Base-by-base conservation (phyloP, 2,888 invertebrate species). In the Danaus chrysippus region DNA sequence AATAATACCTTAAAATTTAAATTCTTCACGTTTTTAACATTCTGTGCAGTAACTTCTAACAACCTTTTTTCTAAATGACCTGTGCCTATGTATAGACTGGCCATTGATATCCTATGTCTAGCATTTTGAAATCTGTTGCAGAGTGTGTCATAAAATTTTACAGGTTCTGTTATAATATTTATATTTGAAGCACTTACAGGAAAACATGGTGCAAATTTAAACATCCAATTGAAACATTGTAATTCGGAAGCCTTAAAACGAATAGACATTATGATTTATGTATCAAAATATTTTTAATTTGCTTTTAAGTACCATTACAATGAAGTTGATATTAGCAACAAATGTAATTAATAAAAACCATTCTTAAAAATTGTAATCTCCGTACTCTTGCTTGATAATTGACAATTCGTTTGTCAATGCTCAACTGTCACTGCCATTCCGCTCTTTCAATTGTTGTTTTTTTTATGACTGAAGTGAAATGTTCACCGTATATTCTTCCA, bases 21-120 rank as follows among this genome's bases (percentile, higher is more conserved):
- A 42, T 84, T 81, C 64, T 92, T 78, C 55, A 78, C 91, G n/a
- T 87, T 84, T 68, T 91, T 80, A 44, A 94, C 72, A 73, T 94
- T 94, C 43, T 92, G 81, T 71, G 93, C 91, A 58, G 96, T 92
- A 46, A 92, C 87, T 57, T 93, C 87, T n/a, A 97, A 95, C 76
- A 99, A 87, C 58, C 94, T 92, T 62, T 92, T 91, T 84, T 99
- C 99, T 71, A 97, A 85, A 15, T 92, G 79, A 0, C 98, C 98
- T 58, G 95, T 98, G 12, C 99, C 99, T 63, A 99, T 88, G 80
- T 99, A 99, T 11, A 99, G 89, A 65, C 99, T 98, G 5, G 97
- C 96, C 57, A 99, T 83, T 0, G 95, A 94, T 73, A 98, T 95
- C 71, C 97, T 92, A 58, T 89, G 86, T 64, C 92, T 93, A 0